Evolutionary conservation across 2,888 invertebrate genomes (phyloP), one percentile per base, ranked within the genome.

Genomic region (Suillia variegata): DNA sequence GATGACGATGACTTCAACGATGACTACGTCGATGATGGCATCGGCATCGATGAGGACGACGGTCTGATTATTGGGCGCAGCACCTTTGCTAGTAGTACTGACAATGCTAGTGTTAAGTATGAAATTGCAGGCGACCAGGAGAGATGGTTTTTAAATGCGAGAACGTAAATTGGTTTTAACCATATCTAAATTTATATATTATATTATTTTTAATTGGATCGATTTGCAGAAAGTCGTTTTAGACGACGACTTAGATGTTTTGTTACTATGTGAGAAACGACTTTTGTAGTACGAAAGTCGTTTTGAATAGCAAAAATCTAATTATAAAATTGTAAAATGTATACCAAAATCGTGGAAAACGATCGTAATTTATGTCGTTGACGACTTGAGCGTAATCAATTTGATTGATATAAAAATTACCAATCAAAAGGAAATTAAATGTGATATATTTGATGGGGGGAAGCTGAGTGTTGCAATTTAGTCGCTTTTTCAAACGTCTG

Each of bases 11-110:
- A 51, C n/a, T 50, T 52, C 42, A 62, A 65, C 51, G 47, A 57
- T 4, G 62, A 67, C 38, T 70, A 69, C 21, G 64, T 62, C 26
- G 66, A 64, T 60, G 66, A 69, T 61, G 67, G 65, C n/a, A 65
- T 68, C 18, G 67, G 56, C 6, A 51, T 62, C 2, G 67, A 66
- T 59, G 65, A 56, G 4, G 59, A 57, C 22, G 56, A 57, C 17
- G 56, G 55, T 2, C n/a, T 38, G 15, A 38, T 38, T 12, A 31
- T 31, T 8, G 31, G 12, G 31, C 6, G 6, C 31, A 31, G 31
- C 31, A 31, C 6, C 12, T n/a, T n/a, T n/a, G n/a, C n/a, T n/a
- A n/a, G n/a, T n/a, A n/a, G n/a, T n/a, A n/a, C n/a, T n/a, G 6
- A 31, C 31, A 31, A 12, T 31, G 31, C 31, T 12, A 6, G 12